Base-by-base conservation (phyloP, 2,113 vertebrate genomes). In the Triplophysa rosa region DNA sequence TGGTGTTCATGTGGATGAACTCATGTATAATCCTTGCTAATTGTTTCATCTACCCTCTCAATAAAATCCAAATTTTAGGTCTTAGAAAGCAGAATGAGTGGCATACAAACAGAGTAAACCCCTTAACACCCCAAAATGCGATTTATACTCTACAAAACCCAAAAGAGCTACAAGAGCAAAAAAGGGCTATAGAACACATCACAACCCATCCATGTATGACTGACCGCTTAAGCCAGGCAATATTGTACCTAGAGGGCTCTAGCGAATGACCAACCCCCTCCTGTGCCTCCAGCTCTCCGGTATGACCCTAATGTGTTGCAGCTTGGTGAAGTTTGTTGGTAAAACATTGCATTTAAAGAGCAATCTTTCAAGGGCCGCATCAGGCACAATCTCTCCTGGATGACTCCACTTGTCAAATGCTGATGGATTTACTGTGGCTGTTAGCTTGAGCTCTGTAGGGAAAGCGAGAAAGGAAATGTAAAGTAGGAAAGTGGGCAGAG, bases 371-470 rank as follows among this genome's bases (percentile, higher is more conserved):
- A 58, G 59, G 75, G 64, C 58, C 40, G 78, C 33, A 67, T 80
- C 67, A 11, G 70, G 80, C 83, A 79, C 58, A 6, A 13, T 80
- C 81, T 61, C 52, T 67, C 62, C 70, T 49, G 65, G 79, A 86
- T 85, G 81, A 82, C 78, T 86, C 81, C 33, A 23, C 49, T 69
- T 86, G 83, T 85, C 84, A 85, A 54, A 70, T 24, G 61, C 67
- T 86, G 80, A 86, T 84, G 82, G 82, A 88, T 87, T 84, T 64
- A 79, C 81, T 71, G 79, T 83, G 80, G 63, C 68, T 78, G 78
- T 59, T 67, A 61, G 82, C 54, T 49, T 67, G 72, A 13, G 52
- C 65, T 65, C 47, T 17, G 21, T 45, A 54, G 71, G 19, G 33
- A 26, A 66, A 37, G 65, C 2, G 17, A 23, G 37, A 26, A 21